phyloP scores from a whole-genome alignment of 2,797 vertebrate species.

The Epinephelus malabaricus region DNA sequence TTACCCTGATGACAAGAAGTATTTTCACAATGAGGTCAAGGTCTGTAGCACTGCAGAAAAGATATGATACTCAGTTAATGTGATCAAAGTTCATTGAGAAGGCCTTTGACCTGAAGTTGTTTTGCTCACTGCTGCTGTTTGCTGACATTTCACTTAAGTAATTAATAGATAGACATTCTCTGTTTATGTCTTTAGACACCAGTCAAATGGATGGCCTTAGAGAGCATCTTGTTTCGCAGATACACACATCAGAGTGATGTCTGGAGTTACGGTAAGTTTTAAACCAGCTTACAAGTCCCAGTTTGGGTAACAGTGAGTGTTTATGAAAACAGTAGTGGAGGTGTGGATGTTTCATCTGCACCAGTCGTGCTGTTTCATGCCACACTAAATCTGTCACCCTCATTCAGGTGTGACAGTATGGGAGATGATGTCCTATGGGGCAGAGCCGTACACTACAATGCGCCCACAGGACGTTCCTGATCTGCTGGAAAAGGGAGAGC shows the following conservation, averaged over 20 bases:
- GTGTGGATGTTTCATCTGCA: not conserved
- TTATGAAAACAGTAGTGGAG: not conserved
- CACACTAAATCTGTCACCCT: constrained; percentile 10
- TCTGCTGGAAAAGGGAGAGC: constrained; percentile 95
- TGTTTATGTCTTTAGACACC: constrained; percentile 84
- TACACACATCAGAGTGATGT: constrained; percentile 98
- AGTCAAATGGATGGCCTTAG: constrained; percentile 97
- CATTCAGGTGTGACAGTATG: constrained; percentile 93
- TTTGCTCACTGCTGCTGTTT: constrained; percentile 15
- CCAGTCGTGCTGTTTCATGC: not conserved
- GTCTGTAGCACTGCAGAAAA: constrained; percentile 70
- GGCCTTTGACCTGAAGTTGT: not conserved
- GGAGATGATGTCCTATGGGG: constrained; percentile 99
- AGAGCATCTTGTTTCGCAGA: constrained; percentile 95
- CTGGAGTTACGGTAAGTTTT: constrained; percentile 95
- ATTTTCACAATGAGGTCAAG: constrained; percentile 93
- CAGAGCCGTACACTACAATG: constrained; percentile 91
- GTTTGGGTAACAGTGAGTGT: not conserved
- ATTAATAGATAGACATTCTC: not conserved
- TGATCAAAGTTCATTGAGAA: constrained; percentile 31
- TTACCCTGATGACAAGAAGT: constrained; percentile 95
- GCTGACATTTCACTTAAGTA: not conserved
- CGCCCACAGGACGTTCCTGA: constrained; percentile 92
- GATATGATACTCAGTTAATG: not conserved
- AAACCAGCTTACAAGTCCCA: not conserved